Evolutionary conservation across 2,888 invertebrate genomes (phyloP), one percentile per base, ranked within the genome.

Genomic region (Drosophila picticornis): DNA sequence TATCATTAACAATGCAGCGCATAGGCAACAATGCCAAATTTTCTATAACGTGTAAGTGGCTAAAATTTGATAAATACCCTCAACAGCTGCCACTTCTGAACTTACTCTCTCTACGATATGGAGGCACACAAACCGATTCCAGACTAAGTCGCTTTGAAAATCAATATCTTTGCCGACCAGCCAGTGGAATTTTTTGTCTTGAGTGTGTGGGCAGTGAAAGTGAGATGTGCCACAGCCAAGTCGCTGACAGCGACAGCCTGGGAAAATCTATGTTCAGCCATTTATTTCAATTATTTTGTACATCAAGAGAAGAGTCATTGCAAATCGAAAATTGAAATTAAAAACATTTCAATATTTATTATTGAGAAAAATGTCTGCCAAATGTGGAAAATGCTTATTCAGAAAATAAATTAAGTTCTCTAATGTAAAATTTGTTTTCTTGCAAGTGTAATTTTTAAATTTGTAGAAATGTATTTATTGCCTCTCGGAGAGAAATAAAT

Each of bases 221-320:
- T 55, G 51, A 48, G 29, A n/a, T 55, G 29, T 51, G 27, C 22
- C 29, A 7, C 19, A 40, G 4, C 13, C 29, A 34, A 72, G 61
- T 63, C 52, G 31, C 34, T 29, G 31, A 25, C 46, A 27, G 22
- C 48, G 51, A 57, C 62, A 58, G 60, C 46, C 38, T 9, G n/a
- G 27, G n/a, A 60, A 80, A 80, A 84, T 78, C 72, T 67, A 86
- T 86, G 66, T 66, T 52, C 27, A 66, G 75, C 60, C 62, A 88
- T 86, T 82, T 82, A 72, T 85, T 88, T 88, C 86, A 86, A 86
- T 87, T 87, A 84, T 77, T 78, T 72, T 43, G 43, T 43, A 19
- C 73, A 72, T 79, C 75, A 79, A 72, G 72, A 76, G 40, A n/a
- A 75, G 72, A 53, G 72, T 68, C 78, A 78, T 55, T 52, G 62